Conservation (phyloP, 2,113 vertebrate genomes). For the Pipa parva region DNA sequence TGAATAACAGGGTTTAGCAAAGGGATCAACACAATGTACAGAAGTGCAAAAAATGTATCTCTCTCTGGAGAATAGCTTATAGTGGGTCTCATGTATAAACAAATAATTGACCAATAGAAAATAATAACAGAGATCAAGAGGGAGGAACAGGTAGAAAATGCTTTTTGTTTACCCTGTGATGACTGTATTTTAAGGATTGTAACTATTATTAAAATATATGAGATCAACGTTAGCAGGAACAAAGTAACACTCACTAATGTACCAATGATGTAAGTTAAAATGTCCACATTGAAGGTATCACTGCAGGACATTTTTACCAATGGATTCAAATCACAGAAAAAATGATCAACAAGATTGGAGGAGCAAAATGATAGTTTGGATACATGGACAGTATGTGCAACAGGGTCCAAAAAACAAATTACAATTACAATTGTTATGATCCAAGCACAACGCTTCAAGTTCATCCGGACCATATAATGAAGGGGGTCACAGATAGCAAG, state of each 20-base stretch:
- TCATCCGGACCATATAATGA: conserved; percentile 44
- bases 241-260: conserved; percentile 40
- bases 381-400: conserved; percentile 48
- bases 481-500: conserved; percentile 48
- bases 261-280: conserved; percentile 46
- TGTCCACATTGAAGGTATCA: conserved; percentile 24
- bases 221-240: conserved; percentile 41
- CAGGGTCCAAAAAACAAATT: conserved; percentile 41
- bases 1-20: conserved; percentile 49
- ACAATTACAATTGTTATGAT: conserved; percentile 44
- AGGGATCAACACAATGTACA: conserved; percentile 45
- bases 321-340: conserved; percentile 49
- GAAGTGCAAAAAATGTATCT: conserved; percentile 46
- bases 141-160: conserved; percentile 48
- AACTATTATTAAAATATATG: conserved; percentile 43
- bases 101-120: conserved; percentile 50
- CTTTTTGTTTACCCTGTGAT: conserved; percentile 29
- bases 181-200: conserved; percentile 35
- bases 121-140: conserved; percentile 43
- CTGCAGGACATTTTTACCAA: conserved; percentile 47
- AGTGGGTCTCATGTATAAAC: conserved; percentile 44
- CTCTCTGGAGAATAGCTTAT: conserved; percentile 38
- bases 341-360: conserved; percentile 46
- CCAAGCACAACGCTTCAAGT: conserved; percentile 28
- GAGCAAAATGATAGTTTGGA: conserved; percentile 46